Conservation (phyloP, 2,113 vertebrate genomes). For the Pelodiscus sinensis region DNA sequence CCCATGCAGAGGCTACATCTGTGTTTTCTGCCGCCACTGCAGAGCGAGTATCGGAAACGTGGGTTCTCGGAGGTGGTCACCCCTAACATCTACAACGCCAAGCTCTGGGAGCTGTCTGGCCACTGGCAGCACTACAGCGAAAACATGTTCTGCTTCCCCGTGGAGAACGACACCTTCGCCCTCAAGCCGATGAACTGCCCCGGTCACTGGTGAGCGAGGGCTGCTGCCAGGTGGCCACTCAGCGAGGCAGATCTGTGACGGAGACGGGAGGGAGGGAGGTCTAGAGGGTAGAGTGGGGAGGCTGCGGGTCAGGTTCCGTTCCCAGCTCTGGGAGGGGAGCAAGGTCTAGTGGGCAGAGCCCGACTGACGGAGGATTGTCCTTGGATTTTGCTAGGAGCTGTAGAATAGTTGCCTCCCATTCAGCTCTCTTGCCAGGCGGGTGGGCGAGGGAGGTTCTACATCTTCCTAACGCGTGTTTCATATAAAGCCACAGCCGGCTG, state of each 20-base stretch:
- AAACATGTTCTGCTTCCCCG: conserved; percentile 88
- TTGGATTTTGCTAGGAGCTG: no score
- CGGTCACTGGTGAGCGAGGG: conserved; percentile 87
- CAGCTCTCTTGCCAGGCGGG: no score
- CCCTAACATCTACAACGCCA: conserved; percentile 87
- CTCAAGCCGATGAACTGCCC: conserved; percentile 98
- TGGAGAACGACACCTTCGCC: conserved; percentile 80
- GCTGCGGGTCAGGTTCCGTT: background rate
- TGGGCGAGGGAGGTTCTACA: no score
- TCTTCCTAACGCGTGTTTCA: no score
- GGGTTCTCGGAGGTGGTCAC: conserved; percentile 93
- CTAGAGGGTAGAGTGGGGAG: no score
- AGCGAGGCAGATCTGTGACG: no score
- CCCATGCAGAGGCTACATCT: background rate
- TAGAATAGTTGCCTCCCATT: no score
- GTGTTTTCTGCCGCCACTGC: background rate
- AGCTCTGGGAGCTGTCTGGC: conserved; percentile 90
- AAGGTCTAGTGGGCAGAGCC: background rate
- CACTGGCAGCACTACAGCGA: conserved; percentile 93
- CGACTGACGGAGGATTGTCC: background rate
- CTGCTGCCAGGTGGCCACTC: background rate
- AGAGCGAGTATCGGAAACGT: conserved; percentile 87
- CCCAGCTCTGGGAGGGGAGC: background rate
- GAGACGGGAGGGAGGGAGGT: background rate
- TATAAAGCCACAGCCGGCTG: no score